Conservation (phyloP, 2,797 vertebrate genomes). For the Phrynocephalus vlangalii region DNA sequence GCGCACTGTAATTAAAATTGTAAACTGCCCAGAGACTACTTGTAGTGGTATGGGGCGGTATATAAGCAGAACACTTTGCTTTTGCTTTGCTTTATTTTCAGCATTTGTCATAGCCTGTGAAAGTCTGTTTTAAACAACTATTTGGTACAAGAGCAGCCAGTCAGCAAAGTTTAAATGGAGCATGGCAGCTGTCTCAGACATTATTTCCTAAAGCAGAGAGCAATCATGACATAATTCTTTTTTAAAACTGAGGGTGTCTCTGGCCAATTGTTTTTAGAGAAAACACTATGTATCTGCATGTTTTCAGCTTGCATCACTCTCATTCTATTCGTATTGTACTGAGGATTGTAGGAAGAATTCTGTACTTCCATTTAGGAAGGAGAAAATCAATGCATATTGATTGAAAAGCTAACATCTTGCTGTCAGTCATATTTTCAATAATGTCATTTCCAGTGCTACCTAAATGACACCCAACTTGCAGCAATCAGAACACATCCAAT, state of each 20-base stretch:
- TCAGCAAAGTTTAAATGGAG: not conserved
- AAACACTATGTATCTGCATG: too few relatives aligned
- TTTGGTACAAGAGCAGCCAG: not conserved
- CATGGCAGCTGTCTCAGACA: not conserved
- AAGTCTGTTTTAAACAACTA: not conserved
- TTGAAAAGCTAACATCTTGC: not conserved
- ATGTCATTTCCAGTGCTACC: too few relatives aligned
- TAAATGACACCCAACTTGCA: too few relatives aligned
- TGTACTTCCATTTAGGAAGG: not conserved
- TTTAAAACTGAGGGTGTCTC: not conserved
- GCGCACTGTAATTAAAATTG: too few relatives aligned
- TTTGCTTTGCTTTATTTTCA: too few relatives aligned
- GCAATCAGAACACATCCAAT: too few relatives aligned
- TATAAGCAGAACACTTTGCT: too few relatives aligned
- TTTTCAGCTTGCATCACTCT: not conserved
- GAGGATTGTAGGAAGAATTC: not conserved
- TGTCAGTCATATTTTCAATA: not conserved
- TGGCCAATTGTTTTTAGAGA: not conserved
- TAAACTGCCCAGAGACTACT: too few relatives aligned
- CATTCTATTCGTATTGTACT: not conserved
- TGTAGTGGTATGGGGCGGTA: too few relatives aligned
- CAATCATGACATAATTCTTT: not conserved
- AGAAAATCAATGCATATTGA: not conserved
- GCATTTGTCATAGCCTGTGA: not conserved
- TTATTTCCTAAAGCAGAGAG: not conserved